Evolutionary conservation across 2,113 vertebrate genomes (phyloP), one percentile per base, ranked within the genome.

Genomic region (Grammomys surdaster): DNA sequence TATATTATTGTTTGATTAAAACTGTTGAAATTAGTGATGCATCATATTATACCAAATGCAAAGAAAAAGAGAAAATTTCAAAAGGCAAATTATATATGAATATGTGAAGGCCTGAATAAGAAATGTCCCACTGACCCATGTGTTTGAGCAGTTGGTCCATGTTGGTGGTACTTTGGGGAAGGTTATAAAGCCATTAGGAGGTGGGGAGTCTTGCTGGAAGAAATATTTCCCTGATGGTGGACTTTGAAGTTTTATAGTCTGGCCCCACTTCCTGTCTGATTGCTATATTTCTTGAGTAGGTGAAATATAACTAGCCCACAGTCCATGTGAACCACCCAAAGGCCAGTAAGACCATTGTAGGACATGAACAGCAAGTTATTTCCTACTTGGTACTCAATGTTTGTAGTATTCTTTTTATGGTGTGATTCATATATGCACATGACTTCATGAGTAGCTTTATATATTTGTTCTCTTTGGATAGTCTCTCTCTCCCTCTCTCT

Each of bases 1-100:
- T 95, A 94, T 96, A 93, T 31, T 95, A 96, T 78, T 95, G 20
- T 96, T 97, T 95, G 43, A 94, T 96, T 96, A 95, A 95, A 97
- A 77, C 90, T 89, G 31, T 81, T 94, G 67, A 58, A 90, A 95
- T 97, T 73, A 95, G 36, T 85, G 46, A 51, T 76, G 75, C 69
- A 33, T 88, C 80, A 91, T 67, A 89, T 82, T 51, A 91, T 12
- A 94, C 33, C 28, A 78, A 69, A 16, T 84, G 12, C n/a, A 82
- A 95, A 84, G n/a, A 87, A 91, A 60, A 88, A 69, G 43, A 20
- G n/a, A 20, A 90, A 86, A 63, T 72, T 93, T 2, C 58, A 93
- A 95, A 70, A 54, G 84, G 56, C 24, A 93, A 94, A 94, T 89
- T 80, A 22, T 36, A 67, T 91, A n/a, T 91, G 58, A 80, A 86